Conservation (phyloP, 2,113 vertebrate species). For the Struthidea cinerea region DNA sequence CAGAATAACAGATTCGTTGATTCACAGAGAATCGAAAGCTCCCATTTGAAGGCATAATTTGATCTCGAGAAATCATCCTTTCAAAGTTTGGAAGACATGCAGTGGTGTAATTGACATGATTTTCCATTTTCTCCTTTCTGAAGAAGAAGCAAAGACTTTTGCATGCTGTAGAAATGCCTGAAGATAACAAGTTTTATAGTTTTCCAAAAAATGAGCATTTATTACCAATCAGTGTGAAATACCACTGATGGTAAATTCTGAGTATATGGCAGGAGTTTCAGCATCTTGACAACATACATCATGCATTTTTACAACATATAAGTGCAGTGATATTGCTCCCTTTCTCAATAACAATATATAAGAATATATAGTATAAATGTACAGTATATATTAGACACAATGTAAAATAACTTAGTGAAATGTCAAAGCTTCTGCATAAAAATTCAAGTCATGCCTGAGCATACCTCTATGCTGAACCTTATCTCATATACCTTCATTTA, state of each 20-base stretch:
- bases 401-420: constrained; percentile 29
- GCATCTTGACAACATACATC: neutral
- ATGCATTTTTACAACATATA: constrained; percentile 46
- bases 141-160: neutral
- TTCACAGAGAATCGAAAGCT: neutral
- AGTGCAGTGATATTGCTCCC: constrained; percentile 25
- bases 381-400: constrained; percentile 44
- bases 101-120: neutral
- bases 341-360: constrained; percentile 49
- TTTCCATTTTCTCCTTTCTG: neutral
- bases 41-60: neutral
- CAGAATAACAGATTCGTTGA: neutral
- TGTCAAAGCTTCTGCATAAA: constrained; percentile 26
- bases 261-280: neutral
- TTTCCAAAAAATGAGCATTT: constrained; percentile 35
- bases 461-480: neutral
- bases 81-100: neutral
- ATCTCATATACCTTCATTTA: neutral
- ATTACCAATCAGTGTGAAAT: constrained; percentile 41
- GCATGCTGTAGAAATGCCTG: neutral
- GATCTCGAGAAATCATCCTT: neutral
- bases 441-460: constrained; percentile 4
- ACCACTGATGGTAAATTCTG: constrained; percentile 20
- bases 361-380: constrained; percentile 46
- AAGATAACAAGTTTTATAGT: neutral